phyloP scores from a whole-genome alignment of 2,113 vertebrate genomes.

The Atrichornis clamosus region DNA sequence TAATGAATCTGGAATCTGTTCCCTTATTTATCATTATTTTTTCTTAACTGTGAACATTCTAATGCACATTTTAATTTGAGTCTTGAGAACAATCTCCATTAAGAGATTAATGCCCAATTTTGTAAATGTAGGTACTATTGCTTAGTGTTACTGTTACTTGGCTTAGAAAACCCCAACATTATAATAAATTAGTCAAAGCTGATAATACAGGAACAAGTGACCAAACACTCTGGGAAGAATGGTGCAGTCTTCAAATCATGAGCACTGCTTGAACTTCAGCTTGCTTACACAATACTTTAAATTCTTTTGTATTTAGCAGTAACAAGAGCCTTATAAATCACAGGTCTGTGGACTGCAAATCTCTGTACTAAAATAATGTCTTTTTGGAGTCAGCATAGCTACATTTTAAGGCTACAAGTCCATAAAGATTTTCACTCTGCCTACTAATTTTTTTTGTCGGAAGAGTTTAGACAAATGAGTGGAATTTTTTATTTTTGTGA shows the following conservation, averaged over 20 bases:
- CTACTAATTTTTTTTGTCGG: not conserved
- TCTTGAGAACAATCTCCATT: not conserved
- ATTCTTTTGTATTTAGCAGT: not conserved
- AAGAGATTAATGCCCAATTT: not conserved
- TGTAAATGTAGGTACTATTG: not conserved
- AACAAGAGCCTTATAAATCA: not conserved
- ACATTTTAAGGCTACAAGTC: not conserved
- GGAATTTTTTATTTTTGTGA: not conserved
- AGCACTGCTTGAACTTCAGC: not conserved
- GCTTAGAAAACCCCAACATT: not conserved
- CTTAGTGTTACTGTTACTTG: not conserved
- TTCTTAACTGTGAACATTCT: not conserved
- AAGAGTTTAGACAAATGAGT: not conserved
- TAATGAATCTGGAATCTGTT: not conserved
- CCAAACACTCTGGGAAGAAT: not conserved
- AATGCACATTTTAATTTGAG: not conserved
- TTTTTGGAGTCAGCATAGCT: not conserved
- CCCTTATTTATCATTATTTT: not conserved
- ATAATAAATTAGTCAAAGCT: not conserved
- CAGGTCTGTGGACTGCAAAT: not conserved
- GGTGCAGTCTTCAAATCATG: not conserved
- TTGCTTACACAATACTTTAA: not conserved
- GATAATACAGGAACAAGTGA: not conserved
- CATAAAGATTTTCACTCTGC: not conserved
- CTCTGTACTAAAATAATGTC: not conserved